phyloP scores from a whole-genome alignment of 2,888 invertebrate genomes.

The Daptonema setosum region DNA sequence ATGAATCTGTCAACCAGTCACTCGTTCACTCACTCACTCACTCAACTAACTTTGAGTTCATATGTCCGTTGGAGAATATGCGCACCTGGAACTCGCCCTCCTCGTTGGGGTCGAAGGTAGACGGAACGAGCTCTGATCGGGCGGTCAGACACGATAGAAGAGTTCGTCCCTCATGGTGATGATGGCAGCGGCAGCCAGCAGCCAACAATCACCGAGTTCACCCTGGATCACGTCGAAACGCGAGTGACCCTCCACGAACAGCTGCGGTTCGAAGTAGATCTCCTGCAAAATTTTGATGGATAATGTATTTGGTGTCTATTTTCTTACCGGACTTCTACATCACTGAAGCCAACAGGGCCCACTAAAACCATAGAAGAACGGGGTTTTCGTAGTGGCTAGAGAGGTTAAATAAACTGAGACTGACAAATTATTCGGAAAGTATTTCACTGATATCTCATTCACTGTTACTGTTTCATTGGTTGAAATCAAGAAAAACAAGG shows the following conservation, averaged over 20 bases:
- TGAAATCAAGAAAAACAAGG: too few relatives aligned
- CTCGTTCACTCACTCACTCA: too few relatives aligned
- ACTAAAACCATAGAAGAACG: too few relatives aligned
- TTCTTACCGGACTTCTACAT: too few relatives aligned
- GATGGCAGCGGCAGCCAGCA: conserved; percentile 59
- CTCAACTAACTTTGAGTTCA: conserved; percentile 5
- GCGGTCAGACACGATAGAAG: conserved; percentile 83
- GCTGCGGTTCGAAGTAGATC: conserved; percentile 58
- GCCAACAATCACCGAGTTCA: conserved; percentile 32
- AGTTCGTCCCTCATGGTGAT: conserved; percentile 62
- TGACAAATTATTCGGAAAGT: too few relatives aligned
- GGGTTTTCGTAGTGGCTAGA: too few relatives aligned
- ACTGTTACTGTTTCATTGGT: too few relatives aligned
- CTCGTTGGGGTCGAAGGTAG: conserved; percentile 80
- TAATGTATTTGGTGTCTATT: too few relatives aligned
- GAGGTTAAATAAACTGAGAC: too few relatives aligned
- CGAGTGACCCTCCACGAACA: conserved; percentile 80
- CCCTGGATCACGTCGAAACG: conserved; percentile 83
- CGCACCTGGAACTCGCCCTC: conserved; percentile 82
- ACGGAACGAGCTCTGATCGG: conserved; percentile 81
- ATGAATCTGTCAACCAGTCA: too few relatives aligned
- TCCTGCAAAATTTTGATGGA: conserved; percentile 40
- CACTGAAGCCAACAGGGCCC: too few relatives aligned
- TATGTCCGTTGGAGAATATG: conserved; percentile 61
- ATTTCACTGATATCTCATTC: too few relatives aligned